These are phyloP conservation scores for Neoseiulus cucumeris DNA, from an alignment of 1,140 invertebrate species.

Conservation along the genomic window DNA sequence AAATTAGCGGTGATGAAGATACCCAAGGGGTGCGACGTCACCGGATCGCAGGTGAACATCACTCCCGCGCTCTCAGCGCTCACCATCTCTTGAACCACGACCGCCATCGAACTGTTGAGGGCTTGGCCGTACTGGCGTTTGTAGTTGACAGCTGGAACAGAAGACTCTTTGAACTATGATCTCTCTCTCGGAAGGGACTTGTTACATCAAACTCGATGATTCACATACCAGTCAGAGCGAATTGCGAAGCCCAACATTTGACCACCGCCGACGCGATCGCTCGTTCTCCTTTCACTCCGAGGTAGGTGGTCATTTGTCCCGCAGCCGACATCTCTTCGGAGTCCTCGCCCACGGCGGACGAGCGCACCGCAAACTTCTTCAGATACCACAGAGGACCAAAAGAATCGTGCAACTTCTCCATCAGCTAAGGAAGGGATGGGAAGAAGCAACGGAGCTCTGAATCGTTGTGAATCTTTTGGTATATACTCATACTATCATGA, in stretches of 20 bases:
- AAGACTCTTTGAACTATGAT: too few species aligned
- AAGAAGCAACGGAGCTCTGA: not conserved
- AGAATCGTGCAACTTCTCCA: not conserved
- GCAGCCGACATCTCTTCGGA: conserved; percentile 48
- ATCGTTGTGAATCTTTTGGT: not conserved
- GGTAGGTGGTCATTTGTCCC: conserved; percentile 52
- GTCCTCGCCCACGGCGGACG: conserved; percentile 48
- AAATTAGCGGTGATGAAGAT: conserved; percentile 58
- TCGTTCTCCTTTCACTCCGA: conserved; percentile 35
- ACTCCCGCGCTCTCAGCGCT: conserved; percentile 47
- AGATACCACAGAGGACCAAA: not conserved
- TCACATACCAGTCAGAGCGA: conserved; percentile 36
- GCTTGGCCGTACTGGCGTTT: conserved; percentile 41
- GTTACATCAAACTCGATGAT: not conserved
- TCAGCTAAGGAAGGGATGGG: not conserved
- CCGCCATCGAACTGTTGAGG: conserved; percentile 43
- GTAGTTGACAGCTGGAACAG: conserved; percentile 52
- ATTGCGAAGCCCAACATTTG: conserved; percentile 57
- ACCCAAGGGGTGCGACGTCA: conserved; percentile 38
- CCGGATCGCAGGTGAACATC: conserved; percentile 53
- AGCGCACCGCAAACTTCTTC: conserved; percentile 34
- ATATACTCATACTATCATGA: not conserved
- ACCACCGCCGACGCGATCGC: conserved; percentile 37
- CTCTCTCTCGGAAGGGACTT: not conserved
- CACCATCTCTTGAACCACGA: conserved; percentile 59